Percentiles rank a stretch among this genome's conserved stretches.
Evolutionary conservation across 2,888 invertebrate species (phyloP).

Genomic region (Aleiodes testaceus): DNA sequence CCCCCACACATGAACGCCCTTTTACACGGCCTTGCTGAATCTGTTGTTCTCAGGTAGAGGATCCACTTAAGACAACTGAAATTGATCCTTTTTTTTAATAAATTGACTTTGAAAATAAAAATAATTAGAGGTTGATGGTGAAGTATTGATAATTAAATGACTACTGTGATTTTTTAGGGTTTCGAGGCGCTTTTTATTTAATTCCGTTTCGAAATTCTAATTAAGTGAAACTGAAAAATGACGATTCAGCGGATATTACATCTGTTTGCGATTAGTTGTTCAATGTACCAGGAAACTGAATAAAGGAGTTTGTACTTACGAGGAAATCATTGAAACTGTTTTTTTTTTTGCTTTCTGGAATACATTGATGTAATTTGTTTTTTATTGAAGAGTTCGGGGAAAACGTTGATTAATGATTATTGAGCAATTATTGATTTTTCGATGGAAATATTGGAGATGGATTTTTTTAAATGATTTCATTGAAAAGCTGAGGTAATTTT

Average conservation of each 20-base stretch:
- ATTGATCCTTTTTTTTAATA: conserved; percentile 10
- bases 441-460: too few relatives aligned
- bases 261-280: conserved; percentile 38
- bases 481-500: too few relatives aligned
- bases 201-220: neutral
- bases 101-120: neutral
- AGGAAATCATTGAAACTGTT: conserved; percentile 46
- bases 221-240: neutral
- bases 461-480: too few relatives aligned
- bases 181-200: neutral
- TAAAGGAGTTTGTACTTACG: conserved; percentile 46
- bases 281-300: conserved; percentile 46
- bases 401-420: neutral
- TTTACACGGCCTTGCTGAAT: conserved; percentile 45
- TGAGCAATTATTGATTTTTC: too few relatives aligned
- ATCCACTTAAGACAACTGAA: conserved; percentile 6
- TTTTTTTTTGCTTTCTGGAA: conserved; percentile 34
- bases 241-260: conserved; percentile 47
- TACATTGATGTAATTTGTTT: conserved; percentile 4
- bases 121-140: too few relatives aligned
- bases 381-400: neutral
- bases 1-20: conserved; percentile 46
- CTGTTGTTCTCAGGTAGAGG: conserved; percentile 47
- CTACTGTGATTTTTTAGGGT: too few relatives aligned
- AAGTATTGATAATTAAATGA: neutral